Conservation (phyloP, 2,113 vertebrate genomes). For the Anguilla rostrata region DNA sequence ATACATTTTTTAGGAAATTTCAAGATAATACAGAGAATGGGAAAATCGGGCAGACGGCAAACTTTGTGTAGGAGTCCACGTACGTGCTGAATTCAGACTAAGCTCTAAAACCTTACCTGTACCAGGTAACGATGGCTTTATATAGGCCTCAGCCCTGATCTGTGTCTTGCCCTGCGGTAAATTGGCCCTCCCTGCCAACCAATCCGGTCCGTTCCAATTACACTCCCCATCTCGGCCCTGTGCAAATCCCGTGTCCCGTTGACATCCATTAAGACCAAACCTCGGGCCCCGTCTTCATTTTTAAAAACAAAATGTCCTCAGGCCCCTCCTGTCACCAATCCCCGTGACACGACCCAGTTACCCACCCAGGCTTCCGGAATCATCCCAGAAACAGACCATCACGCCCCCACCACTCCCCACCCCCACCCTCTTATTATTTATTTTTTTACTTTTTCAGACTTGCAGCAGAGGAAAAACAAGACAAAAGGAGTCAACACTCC, state of each 20-base stretch:
- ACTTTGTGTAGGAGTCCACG: too few relatives aligned
- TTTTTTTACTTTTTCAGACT: too few relatives aligned
- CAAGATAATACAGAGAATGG: too few relatives aligned
- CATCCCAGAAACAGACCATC: background rate
- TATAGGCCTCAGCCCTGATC: background rate
- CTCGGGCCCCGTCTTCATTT: background rate
- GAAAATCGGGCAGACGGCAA: too few relatives aligned
- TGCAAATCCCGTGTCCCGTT: background rate
- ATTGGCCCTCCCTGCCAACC: background rate
- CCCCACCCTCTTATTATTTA: too few relatives aligned
- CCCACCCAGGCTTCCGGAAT: background rate
- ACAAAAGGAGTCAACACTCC: background rate
- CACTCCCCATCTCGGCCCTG: background rate
- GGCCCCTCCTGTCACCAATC: background rate
- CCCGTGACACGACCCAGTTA: background rate
- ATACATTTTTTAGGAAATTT: too few relatives aligned
- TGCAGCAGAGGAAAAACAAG: background rate
- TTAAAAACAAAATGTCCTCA: background rate
- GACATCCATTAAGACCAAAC: background rate
- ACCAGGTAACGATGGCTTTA: background rate
- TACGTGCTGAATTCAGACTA: background rate
- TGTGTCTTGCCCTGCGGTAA: background rate
- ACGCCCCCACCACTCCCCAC: too few relatives aligned
- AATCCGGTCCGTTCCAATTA: background rate
- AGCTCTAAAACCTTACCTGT: background rate